These are phyloP conservation scores for Oryzias woworae DNA, from an alignment of 2,113 vertebrate genomes.

Conservation along the genomic window DNA sequence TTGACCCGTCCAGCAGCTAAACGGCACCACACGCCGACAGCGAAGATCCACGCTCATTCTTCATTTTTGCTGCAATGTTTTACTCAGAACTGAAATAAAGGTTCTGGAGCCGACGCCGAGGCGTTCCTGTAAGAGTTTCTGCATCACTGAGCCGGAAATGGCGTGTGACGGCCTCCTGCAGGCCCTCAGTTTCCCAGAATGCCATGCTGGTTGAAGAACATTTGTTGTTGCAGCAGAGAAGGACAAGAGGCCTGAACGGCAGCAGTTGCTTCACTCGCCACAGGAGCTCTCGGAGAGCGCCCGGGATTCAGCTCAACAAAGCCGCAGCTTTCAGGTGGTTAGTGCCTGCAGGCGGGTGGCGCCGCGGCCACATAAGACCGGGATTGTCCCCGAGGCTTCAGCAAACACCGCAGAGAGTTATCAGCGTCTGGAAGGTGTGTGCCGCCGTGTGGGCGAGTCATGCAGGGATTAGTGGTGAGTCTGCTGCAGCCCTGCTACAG, in stretches of 20 bases:
- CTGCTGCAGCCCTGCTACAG: slow-evolving; percentile 20
- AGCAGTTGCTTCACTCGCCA: slow-evolving; percentile 52
- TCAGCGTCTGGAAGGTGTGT: slow-evolving; percentile 55
- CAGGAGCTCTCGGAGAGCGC: slow-evolving; percentile 25
- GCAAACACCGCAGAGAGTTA: slow-evolving; percentile 18
- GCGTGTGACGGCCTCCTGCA: slow-evolving; percentile 47
- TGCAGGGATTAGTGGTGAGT: slow-evolving; percentile 40
- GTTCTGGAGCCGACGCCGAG: slow-evolving; percentile 15
- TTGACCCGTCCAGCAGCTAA: no score
- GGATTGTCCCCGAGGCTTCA: slow-evolving; percentile 2
- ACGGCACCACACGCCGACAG: slow-evolving; percentile 39
- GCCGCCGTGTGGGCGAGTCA: slow-evolving; percentile 27
- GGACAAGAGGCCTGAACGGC: slow-evolving; percentile 45
- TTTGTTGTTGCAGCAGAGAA: slow-evolving; percentile 45
- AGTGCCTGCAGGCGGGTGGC: slow-evolving; percentile 7
- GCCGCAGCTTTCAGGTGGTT: slow-evolving; percentile 35
- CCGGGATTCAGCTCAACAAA: slow-evolving; percentile 30
- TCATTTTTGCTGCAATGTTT: slow-evolving; percentile 15
- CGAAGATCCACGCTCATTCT: slow-evolving; percentile 11
- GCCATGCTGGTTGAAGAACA: slow-evolving; percentile 23
- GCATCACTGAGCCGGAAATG: slow-evolving; percentile 34
- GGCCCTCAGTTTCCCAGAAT: slow-evolving; percentile 11
- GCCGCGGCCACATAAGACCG: slow-evolving; percentile 14
- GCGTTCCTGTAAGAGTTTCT: slow-evolving; percentile 35
- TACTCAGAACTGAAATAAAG: slow-evolving; percentile 39